Conservation (phyloP, 2,797 vertebrate genomes). For the Aratinga solstitialis region DNA sequence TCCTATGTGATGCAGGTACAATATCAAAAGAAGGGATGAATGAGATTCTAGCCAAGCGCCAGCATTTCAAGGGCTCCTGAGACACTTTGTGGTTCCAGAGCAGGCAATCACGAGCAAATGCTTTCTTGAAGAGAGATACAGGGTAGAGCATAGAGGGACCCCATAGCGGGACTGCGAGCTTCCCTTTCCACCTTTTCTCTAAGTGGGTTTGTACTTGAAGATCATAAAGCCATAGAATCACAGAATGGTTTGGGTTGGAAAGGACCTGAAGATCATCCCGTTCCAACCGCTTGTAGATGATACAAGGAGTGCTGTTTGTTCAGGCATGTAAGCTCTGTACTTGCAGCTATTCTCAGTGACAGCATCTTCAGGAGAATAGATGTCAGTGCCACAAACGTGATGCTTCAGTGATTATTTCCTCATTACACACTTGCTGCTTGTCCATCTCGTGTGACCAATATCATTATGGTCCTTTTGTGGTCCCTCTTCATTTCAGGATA, state of each 20-base stretch:
- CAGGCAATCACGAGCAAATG: neutral
- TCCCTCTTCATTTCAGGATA: slow-evolving; percentile 75
- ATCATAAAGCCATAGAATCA: neutral
- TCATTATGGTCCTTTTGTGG: neutral
- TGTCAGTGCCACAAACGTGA: neutral
- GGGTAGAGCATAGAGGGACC: neutral
- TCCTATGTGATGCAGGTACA: slow-evolving; percentile 84
- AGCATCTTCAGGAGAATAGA: neutral
- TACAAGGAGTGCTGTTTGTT: neutral
- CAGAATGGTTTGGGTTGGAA: neutral
- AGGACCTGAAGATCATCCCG: neutral
- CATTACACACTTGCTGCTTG: neutral
- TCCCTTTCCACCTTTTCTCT: neutral
- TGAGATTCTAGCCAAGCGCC: accelerated
- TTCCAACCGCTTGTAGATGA: neutral
- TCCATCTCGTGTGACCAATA: neutral
- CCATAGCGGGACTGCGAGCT: neutral
- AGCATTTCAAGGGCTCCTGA: neutral
- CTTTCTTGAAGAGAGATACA: neutral
- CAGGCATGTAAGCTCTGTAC: neutral
- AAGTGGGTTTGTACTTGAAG: neutral
- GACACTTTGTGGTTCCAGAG: neutral
- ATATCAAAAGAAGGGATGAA: accelerated
- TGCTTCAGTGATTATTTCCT: neutral
- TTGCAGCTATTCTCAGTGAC: neutral